These are phyloP conservation scores for Meloe dianella DNA, from an alignment of 2,888 invertebrate species.

Conservation along the genomic window DNA sequence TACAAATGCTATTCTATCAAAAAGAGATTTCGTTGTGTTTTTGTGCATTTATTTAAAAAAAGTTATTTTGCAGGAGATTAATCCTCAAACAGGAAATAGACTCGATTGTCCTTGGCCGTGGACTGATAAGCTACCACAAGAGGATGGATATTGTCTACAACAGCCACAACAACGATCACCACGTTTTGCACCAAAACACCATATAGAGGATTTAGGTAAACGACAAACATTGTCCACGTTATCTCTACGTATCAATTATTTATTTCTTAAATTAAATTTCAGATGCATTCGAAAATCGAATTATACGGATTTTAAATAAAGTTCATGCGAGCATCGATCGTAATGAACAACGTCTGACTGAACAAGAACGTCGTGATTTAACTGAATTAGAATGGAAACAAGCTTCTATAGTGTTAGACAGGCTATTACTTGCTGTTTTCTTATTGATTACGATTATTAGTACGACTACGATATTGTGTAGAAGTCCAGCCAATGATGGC, in stretches of 20 bases:
- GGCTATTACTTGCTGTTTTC: conserved; percentile 77
- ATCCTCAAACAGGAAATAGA: conserved; percentile 69
- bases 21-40: neutral
- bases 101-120: conserved; percentile 65
- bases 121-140: conserved; percentile 59
- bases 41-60: neutral
- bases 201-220: conserved; percentile 53
- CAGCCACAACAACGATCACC: conserved; percentile 59
- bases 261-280: conserved; percentile 22
- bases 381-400: conserved; percentile 86
- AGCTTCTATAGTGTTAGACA: conserved; percentile 83
- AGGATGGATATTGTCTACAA: conserved; percentile 56
- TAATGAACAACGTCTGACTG: conserved; percentile 79
- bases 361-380: conserved; percentile 79
- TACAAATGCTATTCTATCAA: neutral
- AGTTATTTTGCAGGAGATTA: conserved; percentile 60
- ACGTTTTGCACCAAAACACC: conserved; percentile 57
- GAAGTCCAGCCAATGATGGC: conserved; percentile 59
- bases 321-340: conserved; percentile 78
- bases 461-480: conserved; percentile 79
- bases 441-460: conserved; percentile 77
- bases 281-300: conserved; percentile 67
- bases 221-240: no score
- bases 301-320: conserved; percentile 70
- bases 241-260: no score